Base-by-base conservation (phyloP, 1,140 invertebrate genomes). In the Choristoneura fumiferana region DNA sequence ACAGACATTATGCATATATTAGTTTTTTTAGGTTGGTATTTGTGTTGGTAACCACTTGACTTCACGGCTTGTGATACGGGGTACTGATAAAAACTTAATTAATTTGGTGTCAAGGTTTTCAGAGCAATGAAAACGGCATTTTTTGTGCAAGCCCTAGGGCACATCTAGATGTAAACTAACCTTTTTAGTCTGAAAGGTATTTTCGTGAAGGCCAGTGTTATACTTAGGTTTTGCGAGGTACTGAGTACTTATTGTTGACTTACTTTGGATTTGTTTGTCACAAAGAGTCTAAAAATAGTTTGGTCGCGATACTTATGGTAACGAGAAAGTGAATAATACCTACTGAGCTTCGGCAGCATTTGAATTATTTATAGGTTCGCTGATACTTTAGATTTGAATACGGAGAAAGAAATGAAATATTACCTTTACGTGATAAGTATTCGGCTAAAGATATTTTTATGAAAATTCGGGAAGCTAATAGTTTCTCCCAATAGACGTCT, bases 251-350 rank as follows among this genome's bases (percentile, higher is more conserved):
- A n/a, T n/a, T n/a, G n/a, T n/a, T n/a, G n/a, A n/a, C 43, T 6
- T 49, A 49, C 17, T 49, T 29, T 49, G 4, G 12, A 29, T 9
- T 17, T n/a, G 18, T 29, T 29, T 18, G 18, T 33, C 0, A 49
- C 43, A 33, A 49, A 49, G 43, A 12, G 10, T 22, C 43, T 49
- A 49, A 49, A 49, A 49, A 49, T 49, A 49, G 43, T 33, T 49
- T 13, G 10, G 22, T 49, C n/a, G 18, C 17, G 4, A 40, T 18
- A 15, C 39, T 40, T 17, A 45, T 49, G n/a, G 18, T n/a, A 29
- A 49, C 2, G 6, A 22, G 43, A 49, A 49, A 49, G n/a, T 45
- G 40, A 29, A 39, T 39, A 40, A 12, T 10, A 9, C n/a, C n/a
- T n/a, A 29, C 22, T 29, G 22, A 29, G 22, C n/a, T 22, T 4